These are phyloP conservation scores for Aphis craccivora DNA, from an alignment of 1,140 invertebrate species.

Conservation along the genomic window DNA sequence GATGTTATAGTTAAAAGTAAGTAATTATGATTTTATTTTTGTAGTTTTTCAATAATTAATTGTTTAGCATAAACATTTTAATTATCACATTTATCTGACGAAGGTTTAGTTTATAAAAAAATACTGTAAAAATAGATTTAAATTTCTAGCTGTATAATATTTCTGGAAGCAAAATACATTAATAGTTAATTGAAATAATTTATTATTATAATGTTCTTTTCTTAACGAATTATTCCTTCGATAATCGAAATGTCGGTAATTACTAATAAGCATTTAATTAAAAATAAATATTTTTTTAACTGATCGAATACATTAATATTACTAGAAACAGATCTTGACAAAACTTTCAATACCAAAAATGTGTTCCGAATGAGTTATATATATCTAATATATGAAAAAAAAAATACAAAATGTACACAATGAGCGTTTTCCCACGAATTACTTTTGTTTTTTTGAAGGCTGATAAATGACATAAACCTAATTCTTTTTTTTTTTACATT, in stretches of 20 bases:
- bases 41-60: neutral
- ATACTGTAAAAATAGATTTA: neutral
- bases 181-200: conserved; percentile 6
- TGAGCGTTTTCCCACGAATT: conserved; percentile 7
- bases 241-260: neutral
- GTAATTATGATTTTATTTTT: neutral
- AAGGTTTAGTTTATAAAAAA: neutral
- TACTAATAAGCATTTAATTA: neutral
- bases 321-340: neutral
- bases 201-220: neutral
- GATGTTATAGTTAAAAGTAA: neutral
- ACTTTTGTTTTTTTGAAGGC: conserved; percentile 10
- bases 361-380: neutral
- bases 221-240: neutral
- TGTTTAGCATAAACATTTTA: neutral
- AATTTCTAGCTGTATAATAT: neutral
- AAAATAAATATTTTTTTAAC: neutral
- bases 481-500: conserved; percentile 21
- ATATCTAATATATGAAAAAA: neutral
- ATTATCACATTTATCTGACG: neutral
- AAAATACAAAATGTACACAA: neutral
- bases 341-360: neutral
- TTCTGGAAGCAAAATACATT: neutral
- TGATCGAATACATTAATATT: neutral
- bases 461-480: neutral